Percentiles rank a stretch among this genome's conserved stretches.
phyloP scores from a whole-genome alignment of 2,888 invertebrate species.

The Drosophila kuntzei region DNA sequence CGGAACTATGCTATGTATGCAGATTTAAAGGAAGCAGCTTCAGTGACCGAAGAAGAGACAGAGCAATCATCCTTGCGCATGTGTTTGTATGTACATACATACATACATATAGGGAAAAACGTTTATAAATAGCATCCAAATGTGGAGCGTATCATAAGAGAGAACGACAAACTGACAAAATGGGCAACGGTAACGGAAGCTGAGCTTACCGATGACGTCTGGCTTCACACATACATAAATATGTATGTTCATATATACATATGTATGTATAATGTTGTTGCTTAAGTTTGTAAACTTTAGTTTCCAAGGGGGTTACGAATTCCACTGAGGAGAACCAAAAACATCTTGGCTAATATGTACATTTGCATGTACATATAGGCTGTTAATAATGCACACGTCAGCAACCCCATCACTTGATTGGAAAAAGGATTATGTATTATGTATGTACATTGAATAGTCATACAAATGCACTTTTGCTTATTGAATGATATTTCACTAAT shows the following conservation, averaged over 20 bases:
- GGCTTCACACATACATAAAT: slow-evolving; percentile 17
- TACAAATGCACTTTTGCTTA: slow-evolving; percentile 6
- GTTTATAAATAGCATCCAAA: slow-evolving; percentile 80
- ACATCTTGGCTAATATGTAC: background rate
- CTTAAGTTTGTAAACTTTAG: background rate
- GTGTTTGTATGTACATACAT: slow-evolving; percentile 46
- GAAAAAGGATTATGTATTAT: background rate
- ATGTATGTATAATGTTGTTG: background rate
- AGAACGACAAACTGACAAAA: slow-evolving; percentile 28
- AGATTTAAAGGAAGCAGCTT: slow-evolving; percentile 73
- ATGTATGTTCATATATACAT: background rate
- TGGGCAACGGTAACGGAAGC: slow-evolving; percentile 58
- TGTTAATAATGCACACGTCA: slow-evolving; percentile 4
- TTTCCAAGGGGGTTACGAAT: background rate
- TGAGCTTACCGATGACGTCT: slow-evolving; percentile 61
- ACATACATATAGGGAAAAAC: slow-evolving; percentile 35
- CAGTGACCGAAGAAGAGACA: slow-evolving; percentile 23
- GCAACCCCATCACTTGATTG: background rate
- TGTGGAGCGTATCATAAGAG: slow-evolving; percentile 68
- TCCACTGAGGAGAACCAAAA: background rate
- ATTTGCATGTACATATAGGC: background rate
- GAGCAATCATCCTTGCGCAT: slow-evolving; percentile 54
- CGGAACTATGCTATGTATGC: slow-evolving; percentile 78
- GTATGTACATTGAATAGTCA: background rate
- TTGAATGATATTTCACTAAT: slow-evolving; percentile 7